Evolutionary conservation across 2,113 vertebrate genomes (phyloP).

Genomic region (Tragelaphus buxtoni): DNA sequence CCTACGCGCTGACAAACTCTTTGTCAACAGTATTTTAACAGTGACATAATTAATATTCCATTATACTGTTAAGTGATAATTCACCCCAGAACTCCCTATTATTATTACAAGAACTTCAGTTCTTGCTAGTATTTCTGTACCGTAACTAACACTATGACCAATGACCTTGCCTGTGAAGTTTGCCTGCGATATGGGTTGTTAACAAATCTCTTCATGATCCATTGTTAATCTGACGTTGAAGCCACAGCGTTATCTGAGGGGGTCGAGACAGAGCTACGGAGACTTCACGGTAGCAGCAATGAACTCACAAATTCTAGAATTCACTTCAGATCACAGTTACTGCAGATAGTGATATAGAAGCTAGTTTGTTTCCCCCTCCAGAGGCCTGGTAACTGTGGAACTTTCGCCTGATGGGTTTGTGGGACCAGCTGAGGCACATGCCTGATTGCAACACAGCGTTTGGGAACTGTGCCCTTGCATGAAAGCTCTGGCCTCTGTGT

Average conservation of each 20-base stretch:
- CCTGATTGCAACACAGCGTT: rapidly evolving
- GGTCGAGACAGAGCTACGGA: not conserved
- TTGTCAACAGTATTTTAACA: not conserved
- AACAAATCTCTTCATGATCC: not conserved
- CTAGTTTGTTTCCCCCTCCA: too few relatives aligned
- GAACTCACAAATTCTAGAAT: not conserved
- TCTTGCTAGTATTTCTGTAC: not conserved
- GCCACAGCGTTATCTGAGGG: too few relatives aligned
- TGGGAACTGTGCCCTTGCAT: not conserved
- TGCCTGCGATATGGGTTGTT: not conserved
- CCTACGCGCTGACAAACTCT: not conserved
- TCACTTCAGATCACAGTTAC: not conserved
- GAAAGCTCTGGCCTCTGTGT: not conserved
- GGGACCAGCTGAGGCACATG: not conserved
- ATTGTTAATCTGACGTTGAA: not conserved
- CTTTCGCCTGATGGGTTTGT: not conserved
- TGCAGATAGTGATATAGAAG: not conserved
- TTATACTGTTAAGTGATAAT: not conserved
- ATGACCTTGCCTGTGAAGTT: not conserved
- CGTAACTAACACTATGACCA: not conserved
- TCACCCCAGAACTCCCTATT: not conserved
- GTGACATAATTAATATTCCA: not conserved
- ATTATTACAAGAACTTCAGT: not conserved
- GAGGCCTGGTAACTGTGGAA: not conserved
- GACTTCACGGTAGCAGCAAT: not conserved